Conservation (phyloP, 2,888 invertebrate species). For the Chymomyza procnemis region DNA sequence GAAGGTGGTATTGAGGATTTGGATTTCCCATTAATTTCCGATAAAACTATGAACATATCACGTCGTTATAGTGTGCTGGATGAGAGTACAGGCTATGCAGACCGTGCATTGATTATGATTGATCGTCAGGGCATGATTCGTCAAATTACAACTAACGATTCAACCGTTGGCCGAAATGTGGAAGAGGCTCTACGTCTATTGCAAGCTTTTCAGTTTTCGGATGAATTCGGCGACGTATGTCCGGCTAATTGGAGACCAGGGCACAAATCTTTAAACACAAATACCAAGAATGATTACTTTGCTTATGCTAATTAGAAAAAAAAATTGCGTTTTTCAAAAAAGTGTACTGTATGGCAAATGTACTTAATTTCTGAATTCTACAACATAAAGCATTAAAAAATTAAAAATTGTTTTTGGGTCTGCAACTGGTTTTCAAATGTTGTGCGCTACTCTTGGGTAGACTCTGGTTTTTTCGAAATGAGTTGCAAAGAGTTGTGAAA, state of each 20-base stretch:
- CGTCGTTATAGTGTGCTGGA: constrained; percentile 92
- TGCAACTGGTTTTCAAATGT: too few species aligned
- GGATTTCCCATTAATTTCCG: constrained; percentile 94
- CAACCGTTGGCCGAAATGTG: constrained; percentile 93
- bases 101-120: constrained; percentile 96
- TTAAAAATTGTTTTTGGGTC: too few species aligned
- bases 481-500: too few species aligned
- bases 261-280: constrained; percentile 28
- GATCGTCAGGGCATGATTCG: constrained; percentile 90
- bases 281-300: constrained; percentile 42
- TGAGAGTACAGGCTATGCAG: constrained; percentile 91
- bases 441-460: too few species aligned
- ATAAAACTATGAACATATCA: constrained; percentile 91
- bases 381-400: too few species aligned
- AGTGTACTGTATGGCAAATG: too few species aligned
- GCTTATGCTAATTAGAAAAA: constrained; percentile 29
- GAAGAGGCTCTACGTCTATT: constrained; percentile 95
- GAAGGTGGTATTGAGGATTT: constrained; percentile 94
- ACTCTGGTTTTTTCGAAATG: too few species aligned
- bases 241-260: constrained; percentile 82
- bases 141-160: constrained; percentile 96
- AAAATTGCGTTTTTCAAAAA: not conserved
- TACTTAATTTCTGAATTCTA: too few species aligned
- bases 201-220: constrained; percentile 97
- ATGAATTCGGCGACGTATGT: constrained; percentile 94